Evolutionary conservation across 2,113 vertebrate genomes (phyloP).

Genomic region (Sapayoa aenigma): DNA sequence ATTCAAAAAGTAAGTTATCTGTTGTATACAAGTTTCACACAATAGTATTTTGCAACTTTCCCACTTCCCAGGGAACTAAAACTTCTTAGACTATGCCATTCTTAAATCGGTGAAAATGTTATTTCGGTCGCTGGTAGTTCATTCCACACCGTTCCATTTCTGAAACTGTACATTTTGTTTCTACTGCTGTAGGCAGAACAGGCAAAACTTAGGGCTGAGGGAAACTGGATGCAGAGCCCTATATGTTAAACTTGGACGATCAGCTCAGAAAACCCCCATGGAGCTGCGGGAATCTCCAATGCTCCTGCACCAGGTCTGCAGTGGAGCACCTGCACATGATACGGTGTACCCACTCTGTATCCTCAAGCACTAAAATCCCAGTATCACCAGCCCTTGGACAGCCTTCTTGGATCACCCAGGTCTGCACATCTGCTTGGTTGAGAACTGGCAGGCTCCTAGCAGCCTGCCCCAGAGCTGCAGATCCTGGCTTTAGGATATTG

Average conservation of each 20-base stretch:
- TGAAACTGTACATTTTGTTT: neutral
- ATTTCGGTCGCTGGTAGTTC: neutral
- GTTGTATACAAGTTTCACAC: neutral
- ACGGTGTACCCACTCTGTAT: neutral
- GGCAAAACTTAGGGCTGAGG: neutral
- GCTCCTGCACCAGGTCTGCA: neutral
- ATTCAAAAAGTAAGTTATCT: neutral
- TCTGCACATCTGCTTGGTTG: too few species aligned
- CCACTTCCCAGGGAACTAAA: neutral
- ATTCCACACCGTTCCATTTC: neutral
- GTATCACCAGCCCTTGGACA: neutral
- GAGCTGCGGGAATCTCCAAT: accelerated
- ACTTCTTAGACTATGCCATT: neutral
- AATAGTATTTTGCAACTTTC: neutral
- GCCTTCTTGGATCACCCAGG: neutral
- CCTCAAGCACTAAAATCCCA: neutral
- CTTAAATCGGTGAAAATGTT: neutral
- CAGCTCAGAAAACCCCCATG: neutral
- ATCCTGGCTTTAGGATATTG: neutral
- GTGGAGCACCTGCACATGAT: accelerated
- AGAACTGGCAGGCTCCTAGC: neutral
- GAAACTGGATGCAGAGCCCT: too few species aligned
- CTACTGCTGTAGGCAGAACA: neutral
- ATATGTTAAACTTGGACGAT: accelerated
- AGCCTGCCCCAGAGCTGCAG: neutral